Percentiles rank a stretch among this genome's conserved stretches.
phyloP scores from a whole-genome alignment of 1,140 invertebrate species.

The Lasaia peninsularis region DNA sequence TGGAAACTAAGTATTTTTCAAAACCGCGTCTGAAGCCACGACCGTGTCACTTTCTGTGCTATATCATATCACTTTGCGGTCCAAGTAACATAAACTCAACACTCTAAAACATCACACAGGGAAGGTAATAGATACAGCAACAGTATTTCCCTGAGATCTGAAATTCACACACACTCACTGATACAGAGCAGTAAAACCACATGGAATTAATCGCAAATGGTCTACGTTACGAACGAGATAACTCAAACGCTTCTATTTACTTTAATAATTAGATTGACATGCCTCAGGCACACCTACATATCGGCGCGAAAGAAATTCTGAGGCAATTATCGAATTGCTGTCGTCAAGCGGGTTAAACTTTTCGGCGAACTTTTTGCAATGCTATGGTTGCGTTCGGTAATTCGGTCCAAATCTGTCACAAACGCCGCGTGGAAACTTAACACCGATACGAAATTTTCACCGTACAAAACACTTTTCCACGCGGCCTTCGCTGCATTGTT shows the following conservation, averaged over 20 bases:
- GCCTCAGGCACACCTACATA: conserved; percentile 17
- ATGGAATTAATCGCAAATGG: conserved; percentile 11
- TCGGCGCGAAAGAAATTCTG: conserved; percentile 48
- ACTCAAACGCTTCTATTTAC: conserved; percentile 38
- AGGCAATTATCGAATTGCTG: conserved; percentile 53
- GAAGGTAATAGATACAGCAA: conserved; percentile 52
- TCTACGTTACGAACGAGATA: conserved; percentile 22
- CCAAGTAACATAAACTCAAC: conserved; percentile 60
- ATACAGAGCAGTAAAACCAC: conserved; percentile 37
- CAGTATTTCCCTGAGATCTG: conserved; percentile 55
- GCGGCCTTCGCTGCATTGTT: conserved; percentile 56
- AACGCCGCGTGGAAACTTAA: conserved; percentile 38
- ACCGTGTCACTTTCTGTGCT: conserved; percentile 55
- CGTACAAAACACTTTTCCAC: conserved; percentile 48
- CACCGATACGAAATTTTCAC: conserved; percentile 48
- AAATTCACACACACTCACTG: conserved; percentile 41
- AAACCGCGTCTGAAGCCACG: conserved; percentile 40
- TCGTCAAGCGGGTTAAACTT: conserved; percentile 39
- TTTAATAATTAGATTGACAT: conserved; percentile 33
- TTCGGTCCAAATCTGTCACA: conserved; percentile 37
- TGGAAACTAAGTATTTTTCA: conserved; percentile 43
- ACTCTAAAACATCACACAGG: conserved; percentile 54
- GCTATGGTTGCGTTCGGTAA: conserved; percentile 23
- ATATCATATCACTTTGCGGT: conserved; percentile 62
- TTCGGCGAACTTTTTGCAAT: conserved; percentile 44